Evolutionary conservation across 2,888 invertebrate species (phyloP), one percentile per base, ranked within the genome.

Genomic region (Folsomia candida): DNA sequence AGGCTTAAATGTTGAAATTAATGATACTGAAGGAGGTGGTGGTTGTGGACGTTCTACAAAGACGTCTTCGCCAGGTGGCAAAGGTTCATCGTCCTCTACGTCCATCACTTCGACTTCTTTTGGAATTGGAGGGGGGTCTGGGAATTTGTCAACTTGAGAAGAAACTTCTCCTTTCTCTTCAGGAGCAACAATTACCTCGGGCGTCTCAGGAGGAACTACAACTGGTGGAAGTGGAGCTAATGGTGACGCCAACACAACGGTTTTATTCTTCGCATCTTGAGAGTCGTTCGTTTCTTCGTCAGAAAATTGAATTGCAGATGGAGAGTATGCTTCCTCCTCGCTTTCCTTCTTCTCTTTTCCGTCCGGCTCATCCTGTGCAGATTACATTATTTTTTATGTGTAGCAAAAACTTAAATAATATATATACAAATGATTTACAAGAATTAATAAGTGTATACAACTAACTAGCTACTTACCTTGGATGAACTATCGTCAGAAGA

Each of bases 261-360:
- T 14, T 69, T 9, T 37, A 37, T n/a, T 58, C 20, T 67, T 29
- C 54, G 6, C 22, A 4, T 57, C 0, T 24, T 28, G 26, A 22
- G 37, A 2, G 22, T 64, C 37, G 61, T 57, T 26, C 20, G 54
- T 59, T 26, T 78, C 76, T 0, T 76, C 76, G 14, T 78, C 76
- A 0, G 76, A 72, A 61, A 78, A 78, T 26, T 76, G 64, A 6
- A 76, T 66, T 1, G 69, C 76, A 9, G 78, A 77, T 2, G 78
- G 78, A 11, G 78, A 78, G 60, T 78, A 78, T 0, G 73, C 74
- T 51, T 75, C 75, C 57, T 74, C 74, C 6, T 67, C 51, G 14
- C 20, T 22, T 4, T 37, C 68, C 18, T 57, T 60, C 18, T 66
- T 58, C 26, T 51, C 60, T n/a, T 28, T 62, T 2, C 4, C 47